Conservation (phyloP, 2,888 invertebrate genomes). For the Parnassius apollo region DNA sequence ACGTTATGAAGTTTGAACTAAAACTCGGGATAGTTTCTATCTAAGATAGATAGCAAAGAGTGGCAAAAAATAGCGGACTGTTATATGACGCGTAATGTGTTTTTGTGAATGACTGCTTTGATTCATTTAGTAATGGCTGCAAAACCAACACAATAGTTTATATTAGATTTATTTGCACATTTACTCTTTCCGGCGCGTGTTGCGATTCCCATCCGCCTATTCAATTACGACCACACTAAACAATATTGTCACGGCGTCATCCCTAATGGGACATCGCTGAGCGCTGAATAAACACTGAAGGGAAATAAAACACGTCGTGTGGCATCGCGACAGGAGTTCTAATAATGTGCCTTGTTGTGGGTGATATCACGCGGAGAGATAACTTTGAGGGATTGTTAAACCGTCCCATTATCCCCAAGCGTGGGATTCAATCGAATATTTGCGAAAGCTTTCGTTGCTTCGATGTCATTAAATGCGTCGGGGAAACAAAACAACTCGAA, state of each 20-base stretch:
- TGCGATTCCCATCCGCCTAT: conserved; percentile 69
- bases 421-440: conserved; percentile 43
- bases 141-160: conserved; percentile 60
- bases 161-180: conserved; percentile 67
- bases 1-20: too few species aligned
- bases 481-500: conserved; percentile 38
- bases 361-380: conserved; percentile 49
- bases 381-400: conserved; percentile 58
- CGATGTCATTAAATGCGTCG: conserved; percentile 37
- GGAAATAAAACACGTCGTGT: conserved; percentile 70
- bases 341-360: conserved; percentile 55
- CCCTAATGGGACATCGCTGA: conserved; percentile 72
- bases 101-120: conserved; percentile 50
- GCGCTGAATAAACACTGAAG: conserved; percentile 65
- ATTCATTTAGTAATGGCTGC: conserved; percentile 56
- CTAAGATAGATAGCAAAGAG: too few species aligned
- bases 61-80: not conserved
- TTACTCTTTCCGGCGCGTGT: conserved; percentile 65
- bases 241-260: conserved; percentile 69
- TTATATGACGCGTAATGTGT: conserved; percentile 51
- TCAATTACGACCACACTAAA: conserved; percentile 69
- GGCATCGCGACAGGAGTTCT: conserved; percentile 71
- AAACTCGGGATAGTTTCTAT: too few species aligned
- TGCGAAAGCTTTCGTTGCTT: conserved; percentile 23
- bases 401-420: conserved; percentile 44